A percentile compares a stretch with the other conserved stretches of the same genome.
Evolutionary conservation across 53 echinoderm and acorn worm genomes (phyloP).

Genomic region (Antedon mediterranea): DNA sequence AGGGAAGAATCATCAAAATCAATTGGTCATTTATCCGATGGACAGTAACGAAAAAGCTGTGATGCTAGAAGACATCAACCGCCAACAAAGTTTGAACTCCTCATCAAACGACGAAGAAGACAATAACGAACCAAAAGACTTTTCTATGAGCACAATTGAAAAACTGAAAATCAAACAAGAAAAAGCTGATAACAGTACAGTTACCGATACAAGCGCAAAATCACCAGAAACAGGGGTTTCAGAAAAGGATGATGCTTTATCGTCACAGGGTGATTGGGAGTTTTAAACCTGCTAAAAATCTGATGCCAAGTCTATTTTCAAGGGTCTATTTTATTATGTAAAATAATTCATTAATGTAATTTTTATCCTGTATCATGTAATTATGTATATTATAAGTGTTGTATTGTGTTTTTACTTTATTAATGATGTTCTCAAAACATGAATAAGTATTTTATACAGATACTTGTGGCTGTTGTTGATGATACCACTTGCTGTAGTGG

Average conservation of each 20-base stretch:
- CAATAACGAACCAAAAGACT: not conserved
- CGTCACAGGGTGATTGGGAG: constrained; percentile 49
- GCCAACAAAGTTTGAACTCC: not conserved
- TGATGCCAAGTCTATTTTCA: no score
- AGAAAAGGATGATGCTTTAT: not conserved
- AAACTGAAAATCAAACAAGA: not conserved
- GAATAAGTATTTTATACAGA: no score
- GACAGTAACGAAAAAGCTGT: constrained; percentile 4
- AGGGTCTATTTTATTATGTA: no score
- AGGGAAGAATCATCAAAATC: constrained; percentile 16
- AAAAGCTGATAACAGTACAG: not conserved
- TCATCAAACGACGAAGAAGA: not conserved
- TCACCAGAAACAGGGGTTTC: not conserved
- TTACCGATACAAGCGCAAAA: not conserved
- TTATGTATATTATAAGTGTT: no score
- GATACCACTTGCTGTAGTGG: no score
- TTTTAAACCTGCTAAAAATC: no score
- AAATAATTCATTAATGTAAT: no score
- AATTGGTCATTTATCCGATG: constrained; percentile 9
- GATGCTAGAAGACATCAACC: not conserved
- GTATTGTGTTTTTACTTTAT: no score
- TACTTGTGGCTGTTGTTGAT: no score
- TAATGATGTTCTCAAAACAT: no score
- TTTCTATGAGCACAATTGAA: not conserved
- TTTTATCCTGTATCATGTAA: no score